phyloP scores from a whole-genome alignment of 2,888 invertebrate species.

The Phortica magna region DNA sequence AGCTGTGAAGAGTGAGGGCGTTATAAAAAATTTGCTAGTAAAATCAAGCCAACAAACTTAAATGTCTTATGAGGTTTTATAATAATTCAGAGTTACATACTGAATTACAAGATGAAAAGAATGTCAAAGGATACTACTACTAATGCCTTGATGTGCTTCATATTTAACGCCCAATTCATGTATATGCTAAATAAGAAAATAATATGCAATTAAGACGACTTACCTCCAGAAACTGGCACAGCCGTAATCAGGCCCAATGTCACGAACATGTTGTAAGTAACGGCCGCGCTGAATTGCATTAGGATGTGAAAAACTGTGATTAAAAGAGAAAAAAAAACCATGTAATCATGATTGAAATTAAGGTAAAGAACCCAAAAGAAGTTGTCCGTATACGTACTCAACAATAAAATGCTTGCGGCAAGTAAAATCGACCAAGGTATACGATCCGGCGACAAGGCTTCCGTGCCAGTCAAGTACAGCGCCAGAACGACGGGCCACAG shows the following conservation, averaged over 20 bases:
- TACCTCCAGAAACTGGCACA: slow-evolving; percentile 96
- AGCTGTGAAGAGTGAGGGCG: slow-evolving; percentile 79
- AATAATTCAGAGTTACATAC: too few species aligned
- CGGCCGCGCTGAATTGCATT: slow-evolving; percentile 95
- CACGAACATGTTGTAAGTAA: slow-evolving; percentile 96
- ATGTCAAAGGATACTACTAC: too few species aligned
- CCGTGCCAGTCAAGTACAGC: slow-evolving; percentile 91
- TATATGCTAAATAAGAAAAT: slow-evolving; percentile 28
- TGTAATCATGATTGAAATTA: slow-evolving; percentile 17
- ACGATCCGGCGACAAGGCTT: slow-evolving; percentile 88
- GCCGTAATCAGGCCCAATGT: slow-evolving; percentile 95
- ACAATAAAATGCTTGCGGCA: slow-evolving; percentile 87
- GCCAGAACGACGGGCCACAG: slow-evolving; percentile 95
- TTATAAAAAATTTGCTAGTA: too few species aligned
- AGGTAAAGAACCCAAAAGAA: slow-evolving; percentile 4
- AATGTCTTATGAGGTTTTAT: too few species aligned
- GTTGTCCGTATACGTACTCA: slow-evolving; percentile 80
- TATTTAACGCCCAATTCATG: neutral
- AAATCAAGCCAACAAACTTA: too few species aligned
- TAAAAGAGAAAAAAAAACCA: slow-evolving; percentile 49
- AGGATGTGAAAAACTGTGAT: slow-evolving; percentile 92
- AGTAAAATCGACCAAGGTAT: slow-evolving; percentile 93
- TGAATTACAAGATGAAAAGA: too few species aligned
- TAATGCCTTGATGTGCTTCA: too few species aligned
- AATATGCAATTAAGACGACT: slow-evolving; percentile 57